Conservation (phyloP, 2,888 invertebrate genomes). For the Caenorhabditis angaria region DNA sequence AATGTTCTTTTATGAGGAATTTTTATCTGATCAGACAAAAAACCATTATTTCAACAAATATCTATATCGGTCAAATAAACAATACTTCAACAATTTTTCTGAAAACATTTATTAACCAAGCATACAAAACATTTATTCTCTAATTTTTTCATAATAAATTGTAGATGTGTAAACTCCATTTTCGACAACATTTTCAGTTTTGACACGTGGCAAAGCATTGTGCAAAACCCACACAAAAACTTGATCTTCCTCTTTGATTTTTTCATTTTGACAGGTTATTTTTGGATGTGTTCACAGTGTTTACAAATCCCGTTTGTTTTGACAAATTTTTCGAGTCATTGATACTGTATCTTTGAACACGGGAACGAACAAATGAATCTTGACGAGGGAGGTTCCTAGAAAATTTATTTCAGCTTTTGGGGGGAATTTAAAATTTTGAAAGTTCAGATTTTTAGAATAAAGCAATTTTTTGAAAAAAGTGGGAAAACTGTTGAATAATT, state of each 20-base stretch:
- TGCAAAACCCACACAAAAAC: conserved; percentile 36
- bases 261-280: conserved; percentile 15
- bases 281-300: conserved; percentile 26
- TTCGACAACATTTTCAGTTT: neutral
- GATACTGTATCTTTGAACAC: conserved; percentile 35
- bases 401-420: neutral
- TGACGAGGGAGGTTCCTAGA: neutral
- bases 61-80: too few relatives aligned
- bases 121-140: neutral
- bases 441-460: neutral
- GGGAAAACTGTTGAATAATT: neutral
- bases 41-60: neutral
- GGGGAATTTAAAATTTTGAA: neutral
- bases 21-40: neutral
- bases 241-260: conserved; percentile 3
- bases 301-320: conserved; percentile 33
- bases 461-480: neutral
- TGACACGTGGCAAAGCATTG: conserved; percentile 13
- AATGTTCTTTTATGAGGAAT: neutral
- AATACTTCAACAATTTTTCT: neutral
- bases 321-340: conserved; percentile 26
- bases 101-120: neutral
- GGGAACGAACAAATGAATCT: conserved; percentile 30
- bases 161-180: neutral
- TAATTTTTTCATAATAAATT: neutral